Base-by-base conservation (phyloP, 1,140 invertebrate genomes). In the Drosophila biarmipes region DNA sequence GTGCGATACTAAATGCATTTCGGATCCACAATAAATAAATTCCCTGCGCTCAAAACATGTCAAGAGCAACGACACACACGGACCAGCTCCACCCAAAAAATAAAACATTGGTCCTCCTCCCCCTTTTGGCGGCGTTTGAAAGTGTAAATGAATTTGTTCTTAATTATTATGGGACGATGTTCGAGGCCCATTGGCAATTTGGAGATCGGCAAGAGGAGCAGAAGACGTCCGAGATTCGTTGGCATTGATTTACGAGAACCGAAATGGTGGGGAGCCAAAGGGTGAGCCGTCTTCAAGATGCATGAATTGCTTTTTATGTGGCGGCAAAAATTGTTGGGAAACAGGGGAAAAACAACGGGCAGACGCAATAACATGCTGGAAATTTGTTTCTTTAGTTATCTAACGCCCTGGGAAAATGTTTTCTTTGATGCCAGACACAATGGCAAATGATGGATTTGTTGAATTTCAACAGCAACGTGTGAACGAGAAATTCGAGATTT, bases 141-240 rank as follows among this genome's bases (percentile, higher is more conserved):
- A 84, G 84, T 89, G 84, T 89, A 90, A 89, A 89, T 89, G 84
- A 89, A 89, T 89, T 89, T 89, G 84, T 89, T 89, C 84, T 89
- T 89, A 89, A 89, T 89, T 89, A 89, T 89, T 69, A 80, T 78
- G 76, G 57, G 52, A 75, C 57, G 35, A 17, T 55, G 68, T 58
- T 57, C 51, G 35, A 37, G 35, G 63, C 61, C 66, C 57, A 43
- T 80, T 86, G 77, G 78, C 81, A 80, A 81, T 80, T 82, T 56
- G 49, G 34, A 49, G 51, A 48, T 55, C 49, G 51, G 31, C 48
- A 21, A 67, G 37, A 29, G 19, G 21, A 64, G 27, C 15, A 43
- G 15, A 24, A 80, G 57, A 59, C 27, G 59, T 62, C 77, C 67
- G 73, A 81, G 69, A 78, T 71, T 78, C 61, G 78, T 68, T 78